Percentiles rank a stretch among this genome's conserved stretches.
phyloP scores from a whole-genome alignment of 1,140 invertebrate genomes.

The Cydia fagiglandana region DNA sequence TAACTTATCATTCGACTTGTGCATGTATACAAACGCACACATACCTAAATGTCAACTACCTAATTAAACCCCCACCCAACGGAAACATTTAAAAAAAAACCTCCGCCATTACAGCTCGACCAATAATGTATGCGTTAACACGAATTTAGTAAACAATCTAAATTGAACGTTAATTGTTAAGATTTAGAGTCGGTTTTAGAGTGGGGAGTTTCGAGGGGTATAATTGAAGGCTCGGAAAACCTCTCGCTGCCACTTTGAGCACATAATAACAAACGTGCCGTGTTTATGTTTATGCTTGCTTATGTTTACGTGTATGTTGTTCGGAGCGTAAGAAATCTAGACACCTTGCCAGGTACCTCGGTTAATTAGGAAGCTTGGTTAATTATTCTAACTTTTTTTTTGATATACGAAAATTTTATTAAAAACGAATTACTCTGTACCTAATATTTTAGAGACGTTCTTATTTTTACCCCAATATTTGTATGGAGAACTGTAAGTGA shows the following conservation, averaged over 20 bases:
- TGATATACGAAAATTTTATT: no score
- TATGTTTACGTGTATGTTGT: background rate
- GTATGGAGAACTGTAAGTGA: no score
- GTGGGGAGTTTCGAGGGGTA: background rate
- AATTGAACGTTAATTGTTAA: background rate
- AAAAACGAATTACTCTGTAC: no score
- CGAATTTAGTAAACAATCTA: background rate
- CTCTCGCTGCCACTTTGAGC: constrained; percentile 15
- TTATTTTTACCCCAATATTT: no score
- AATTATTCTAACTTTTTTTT: no score
- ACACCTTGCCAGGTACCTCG: background rate
- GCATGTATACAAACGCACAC: background rate
- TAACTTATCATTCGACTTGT: background rate
- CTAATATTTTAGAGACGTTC: no score
- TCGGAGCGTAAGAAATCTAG: background rate
- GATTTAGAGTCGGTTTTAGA: background rate
- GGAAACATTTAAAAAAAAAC: constrained; percentile 30
- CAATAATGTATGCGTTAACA: constrained; percentile 31
- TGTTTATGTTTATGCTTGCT: constrained; percentile 26
- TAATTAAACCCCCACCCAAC: constrained; percentile 22
- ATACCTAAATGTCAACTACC: background rate
- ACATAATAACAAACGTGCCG: constrained; percentile 21
- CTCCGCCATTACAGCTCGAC: constrained; percentile 21
- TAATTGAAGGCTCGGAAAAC: constrained; percentile 12
- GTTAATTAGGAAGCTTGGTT: background rate